A percentile compares a stretch with the other conserved stretches of the same genome.
phyloP scores from a whole-genome alignment of 2,113 vertebrate species.

The Oxygymnocypris stewartii region DNA sequence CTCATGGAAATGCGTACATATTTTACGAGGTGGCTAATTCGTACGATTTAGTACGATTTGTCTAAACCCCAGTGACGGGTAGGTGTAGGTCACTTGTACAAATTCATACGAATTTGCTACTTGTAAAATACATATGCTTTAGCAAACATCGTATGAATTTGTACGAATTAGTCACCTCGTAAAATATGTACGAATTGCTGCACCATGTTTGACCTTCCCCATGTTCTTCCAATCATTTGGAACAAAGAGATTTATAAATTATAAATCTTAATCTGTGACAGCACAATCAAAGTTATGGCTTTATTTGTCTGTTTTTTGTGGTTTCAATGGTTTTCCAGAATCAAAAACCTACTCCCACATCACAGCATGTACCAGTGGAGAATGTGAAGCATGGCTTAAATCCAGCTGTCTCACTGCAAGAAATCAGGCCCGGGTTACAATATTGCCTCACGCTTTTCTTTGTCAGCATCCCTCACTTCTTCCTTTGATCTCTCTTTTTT shows the following conservation, averaged over 20 bases:
- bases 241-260: slow-evolving; percentile 24
- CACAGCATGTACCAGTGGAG: slow-evolving; percentile 68
- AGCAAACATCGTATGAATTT: too few relatives aligned
- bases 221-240: neutral
- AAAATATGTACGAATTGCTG: too few relatives aligned
- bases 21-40: too few relatives aligned
- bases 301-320: slow-evolving; percentile 46
- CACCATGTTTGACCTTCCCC: slow-evolving; percentile 16
- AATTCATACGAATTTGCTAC: too few relatives aligned
- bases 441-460: slow-evolving; percentile 13
- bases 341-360: slow-evolving; percentile 71
- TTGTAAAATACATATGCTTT: too few relatives aligned
- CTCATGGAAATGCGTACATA: too few relatives aligned
- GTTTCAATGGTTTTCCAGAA: slow-evolving; percentile 70
- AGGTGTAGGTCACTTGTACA: too few relatives aligned
- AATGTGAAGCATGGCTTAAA: slow-evolving; percentile 69
- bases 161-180: too few relatives aligned
- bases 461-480: neutral
- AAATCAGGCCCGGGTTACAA: slow-evolving; percentile 53
- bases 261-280: slow-evolving; percentile 17
- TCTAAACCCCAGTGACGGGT: too few relatives aligned
- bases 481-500: neutral
- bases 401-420: slow-evolving; percentile 62
- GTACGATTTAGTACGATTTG: too few relatives aligned
- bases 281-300: slow-evolving; percentile 5